Conservation (phyloP, 2,797 vertebrate species). For the Heliangelus exortis region DNA sequence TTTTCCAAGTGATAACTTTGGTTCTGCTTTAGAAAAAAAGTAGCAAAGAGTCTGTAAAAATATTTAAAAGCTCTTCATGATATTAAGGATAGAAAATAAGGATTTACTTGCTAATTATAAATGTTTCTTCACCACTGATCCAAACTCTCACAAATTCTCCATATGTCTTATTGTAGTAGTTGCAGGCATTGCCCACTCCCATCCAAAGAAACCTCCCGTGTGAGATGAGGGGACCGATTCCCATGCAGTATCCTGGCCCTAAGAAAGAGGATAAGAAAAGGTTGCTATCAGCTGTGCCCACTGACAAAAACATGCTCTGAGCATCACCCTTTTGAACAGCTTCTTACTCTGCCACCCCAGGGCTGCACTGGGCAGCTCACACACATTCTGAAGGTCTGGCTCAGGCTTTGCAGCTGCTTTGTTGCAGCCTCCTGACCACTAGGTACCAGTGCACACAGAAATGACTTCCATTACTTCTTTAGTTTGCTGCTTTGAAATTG, state of each 20-base stretch:
- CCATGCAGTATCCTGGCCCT: conserved; percentile 91
- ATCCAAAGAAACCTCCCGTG: conserved; percentile 92
- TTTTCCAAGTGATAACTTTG: background rate
- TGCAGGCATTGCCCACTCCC: conserved; percentile 91
- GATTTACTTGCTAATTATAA: conserved; percentile 92
- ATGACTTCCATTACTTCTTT: accelerated
- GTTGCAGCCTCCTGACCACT: background rate
- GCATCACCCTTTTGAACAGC: background rate
- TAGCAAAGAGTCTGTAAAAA: background rate
- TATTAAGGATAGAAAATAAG: background rate
- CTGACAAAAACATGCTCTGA: background rate
- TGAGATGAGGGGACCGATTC: conserved; percentile 89
- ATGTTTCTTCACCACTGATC: conserved; percentile 93
- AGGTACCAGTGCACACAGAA: no score
- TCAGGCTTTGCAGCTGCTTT: background rate
- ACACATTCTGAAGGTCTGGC: background rate
- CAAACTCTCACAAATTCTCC: conserved; percentile 92
- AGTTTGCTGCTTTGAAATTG: background rate
- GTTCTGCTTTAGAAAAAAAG: background rate
- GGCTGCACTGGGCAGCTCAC: background rate
- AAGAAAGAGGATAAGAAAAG: background rate
- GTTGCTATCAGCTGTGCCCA: background rate
- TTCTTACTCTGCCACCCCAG: background rate
- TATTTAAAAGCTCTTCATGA: background rate
- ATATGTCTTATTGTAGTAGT: conserved; percentile 93